phyloP scores from a whole-genome alignment of 2,113 vertebrate genomes.

The Misgurnus anguillicaudatus region DNA sequence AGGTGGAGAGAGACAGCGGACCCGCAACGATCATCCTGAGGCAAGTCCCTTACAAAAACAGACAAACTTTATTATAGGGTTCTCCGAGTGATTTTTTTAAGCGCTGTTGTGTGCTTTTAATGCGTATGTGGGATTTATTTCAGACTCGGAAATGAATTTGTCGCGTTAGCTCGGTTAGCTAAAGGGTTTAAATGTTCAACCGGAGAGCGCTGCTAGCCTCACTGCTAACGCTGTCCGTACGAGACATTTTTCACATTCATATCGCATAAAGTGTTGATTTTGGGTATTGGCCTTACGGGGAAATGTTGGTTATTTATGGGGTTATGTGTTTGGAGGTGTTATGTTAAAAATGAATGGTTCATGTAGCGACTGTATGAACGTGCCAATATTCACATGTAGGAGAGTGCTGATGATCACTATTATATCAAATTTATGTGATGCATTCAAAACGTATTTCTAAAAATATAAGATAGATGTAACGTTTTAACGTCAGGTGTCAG shows the following conservation, averaged over 20 bases:
- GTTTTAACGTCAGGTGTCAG: constrained; percentile 14
- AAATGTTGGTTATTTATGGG: neutral
- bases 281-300: neutral
- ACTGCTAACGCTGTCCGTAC: constrained; percentile 12
- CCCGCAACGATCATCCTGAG: constrained; percentile 52
- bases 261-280: neutral
- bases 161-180: constrained; percentile 42
- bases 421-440: neutral
- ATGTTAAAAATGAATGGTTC: neutral
- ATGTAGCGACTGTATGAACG: neutral
- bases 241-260: neutral
- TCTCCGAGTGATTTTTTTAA: neutral
- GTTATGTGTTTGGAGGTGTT: constrained; percentile 10
- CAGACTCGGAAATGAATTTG: neutral
- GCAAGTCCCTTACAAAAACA: constrained; percentile 57
- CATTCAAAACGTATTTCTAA: neutral
- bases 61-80: neutral
- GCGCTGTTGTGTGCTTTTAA: neutral
- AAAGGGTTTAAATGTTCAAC: constrained; percentile 21
- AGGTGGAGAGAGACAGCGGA: constrained; percentile 61
- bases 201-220: constrained; percentile 3
- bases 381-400: neutral
- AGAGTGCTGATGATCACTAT: neutral
- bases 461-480: neutral
- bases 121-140: neutral